phyloP scores from a whole-genome alignment of 2,888 invertebrate genomes.

The Drosophila fungiperda region DNA sequence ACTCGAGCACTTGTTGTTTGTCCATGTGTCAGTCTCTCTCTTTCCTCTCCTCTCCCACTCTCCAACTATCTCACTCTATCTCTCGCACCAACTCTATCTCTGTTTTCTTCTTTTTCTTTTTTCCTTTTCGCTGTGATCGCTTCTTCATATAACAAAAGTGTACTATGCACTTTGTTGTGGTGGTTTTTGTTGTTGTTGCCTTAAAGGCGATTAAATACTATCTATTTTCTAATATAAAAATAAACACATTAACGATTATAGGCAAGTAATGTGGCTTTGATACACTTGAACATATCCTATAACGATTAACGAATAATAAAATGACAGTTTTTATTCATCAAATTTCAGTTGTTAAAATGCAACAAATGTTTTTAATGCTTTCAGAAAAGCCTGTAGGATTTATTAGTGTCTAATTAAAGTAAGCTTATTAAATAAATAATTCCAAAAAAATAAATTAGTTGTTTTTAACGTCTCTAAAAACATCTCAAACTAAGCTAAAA shows the following conservation, averaged over 20 bases:
- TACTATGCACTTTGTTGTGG: conserved; percentile 66
- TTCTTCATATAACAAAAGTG: conserved; percentile 36
- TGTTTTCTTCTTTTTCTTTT: conserved; percentile 2
- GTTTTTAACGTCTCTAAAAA: not conserved
- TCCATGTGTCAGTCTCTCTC: conserved; percentile 9
- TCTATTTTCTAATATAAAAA: conserved; percentile 67
- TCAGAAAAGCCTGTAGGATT: not conserved
- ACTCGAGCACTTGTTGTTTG: conserved; percentile 29
- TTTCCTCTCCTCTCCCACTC: not conserved
- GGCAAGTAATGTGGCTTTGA: not conserved
- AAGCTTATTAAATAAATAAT: not conserved
- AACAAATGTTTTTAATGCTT: not conserved
- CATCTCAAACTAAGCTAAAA: not conserved
- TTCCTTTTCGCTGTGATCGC: conserved; percentile 15
- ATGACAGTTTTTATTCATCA: not conserved
- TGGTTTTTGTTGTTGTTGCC: conserved; percentile 16
- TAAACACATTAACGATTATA: conserved; percentile 62
- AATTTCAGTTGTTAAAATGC: not conserved
- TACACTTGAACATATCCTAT: conserved; percentile 24
- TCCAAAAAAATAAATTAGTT: not conserved
- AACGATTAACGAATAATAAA: not conserved
- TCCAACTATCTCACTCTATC: not conserved
- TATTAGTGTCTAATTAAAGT: not conserved
- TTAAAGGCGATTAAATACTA: conserved; percentile 52
- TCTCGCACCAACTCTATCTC: not conserved